Evolutionary conservation across 53 echinoderm and acorn worm species (phyloP).

Genomic region (Holothuria leucospilota): DNA sequence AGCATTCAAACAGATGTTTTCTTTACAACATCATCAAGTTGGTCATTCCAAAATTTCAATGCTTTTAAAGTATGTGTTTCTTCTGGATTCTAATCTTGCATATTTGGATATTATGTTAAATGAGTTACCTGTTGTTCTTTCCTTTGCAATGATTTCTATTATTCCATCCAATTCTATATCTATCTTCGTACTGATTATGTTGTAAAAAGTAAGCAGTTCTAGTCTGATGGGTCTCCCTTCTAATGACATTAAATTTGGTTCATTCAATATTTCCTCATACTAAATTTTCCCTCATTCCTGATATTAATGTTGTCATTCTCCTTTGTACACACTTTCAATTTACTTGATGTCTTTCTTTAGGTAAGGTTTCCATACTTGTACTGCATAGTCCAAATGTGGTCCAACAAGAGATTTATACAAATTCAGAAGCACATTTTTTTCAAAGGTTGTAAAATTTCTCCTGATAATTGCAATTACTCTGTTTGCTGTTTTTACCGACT

Average conservation of each 20-base stretch:
- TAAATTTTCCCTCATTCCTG: slow-evolving; percentile 4
- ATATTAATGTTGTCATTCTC: neutral
- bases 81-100: neutral
- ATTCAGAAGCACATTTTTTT: neutral
- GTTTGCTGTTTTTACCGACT: neutral
- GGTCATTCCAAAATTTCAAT: slow-evolving; percentile 13
- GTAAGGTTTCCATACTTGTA: too few relatives aligned
- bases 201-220: neutral
- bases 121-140: slow-evolving; percentile 8
- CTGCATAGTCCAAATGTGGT: too few relatives aligned
- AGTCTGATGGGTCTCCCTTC: neutral
- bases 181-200: neutral
- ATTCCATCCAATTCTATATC: slow-evolving; percentile 5
- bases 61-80: neutral
- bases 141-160: slow-evolving; percentile 3
- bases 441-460: neutral
- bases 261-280: slow-evolving; percentile 2
- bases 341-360: neutral
- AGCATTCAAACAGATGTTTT: too few relatives aligned
- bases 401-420: neutral
- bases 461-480: neutral
- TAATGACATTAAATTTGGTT: neutral
- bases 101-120: neutral
- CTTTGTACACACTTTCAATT: slow-evolving; percentile 23
- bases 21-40: neutral